Evolutionary conservation across 64 coral and sea anemone species (phyloP).

Genomic region (Pachyseris speciosa): DNA sequence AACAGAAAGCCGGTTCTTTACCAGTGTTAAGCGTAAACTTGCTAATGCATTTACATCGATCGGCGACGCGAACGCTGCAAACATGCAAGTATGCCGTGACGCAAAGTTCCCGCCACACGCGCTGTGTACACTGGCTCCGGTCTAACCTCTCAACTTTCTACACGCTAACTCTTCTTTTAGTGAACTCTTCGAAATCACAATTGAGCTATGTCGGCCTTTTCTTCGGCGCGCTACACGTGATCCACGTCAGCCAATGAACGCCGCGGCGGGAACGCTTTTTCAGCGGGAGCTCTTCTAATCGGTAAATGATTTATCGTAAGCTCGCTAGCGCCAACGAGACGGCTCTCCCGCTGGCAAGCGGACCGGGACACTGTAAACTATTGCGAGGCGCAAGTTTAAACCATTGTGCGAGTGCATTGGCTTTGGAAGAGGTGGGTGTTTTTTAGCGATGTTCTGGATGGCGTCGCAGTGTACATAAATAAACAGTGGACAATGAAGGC

Average conservation of each 20-base stretch:
- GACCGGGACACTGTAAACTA: constrained; percentile 15
- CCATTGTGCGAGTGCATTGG: not conserved
- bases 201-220: not conserved
- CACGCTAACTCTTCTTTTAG: constrained; percentile 29
- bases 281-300: constrained; percentile 30
- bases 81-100: constrained; percentile 6
- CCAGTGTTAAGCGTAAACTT: not conserved
- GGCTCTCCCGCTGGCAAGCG: constrained; percentile 2
- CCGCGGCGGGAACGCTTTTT: constrained; percentile 36
- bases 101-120: constrained; percentile 39
- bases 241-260: constrained; percentile 3
- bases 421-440: not conserved
- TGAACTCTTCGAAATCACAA: constrained; percentile 41
- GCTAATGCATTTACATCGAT: constrained; percentile 5
- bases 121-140: not conserved
- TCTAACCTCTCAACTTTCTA: constrained; percentile 46
- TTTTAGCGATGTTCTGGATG: not conserved
- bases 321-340: constrained; percentile 13
- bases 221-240: not conserved
- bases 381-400: not conserved
- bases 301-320: constrained; percentile 54
- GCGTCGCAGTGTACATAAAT: not conserved
- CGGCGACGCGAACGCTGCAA: not conserved
- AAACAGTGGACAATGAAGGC: not conserved
- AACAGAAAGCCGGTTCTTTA: not conserved